Evolutionary conservation across 2,113 vertebrate genomes (phyloP).

Genomic region (Pedetes capensis): DNA sequence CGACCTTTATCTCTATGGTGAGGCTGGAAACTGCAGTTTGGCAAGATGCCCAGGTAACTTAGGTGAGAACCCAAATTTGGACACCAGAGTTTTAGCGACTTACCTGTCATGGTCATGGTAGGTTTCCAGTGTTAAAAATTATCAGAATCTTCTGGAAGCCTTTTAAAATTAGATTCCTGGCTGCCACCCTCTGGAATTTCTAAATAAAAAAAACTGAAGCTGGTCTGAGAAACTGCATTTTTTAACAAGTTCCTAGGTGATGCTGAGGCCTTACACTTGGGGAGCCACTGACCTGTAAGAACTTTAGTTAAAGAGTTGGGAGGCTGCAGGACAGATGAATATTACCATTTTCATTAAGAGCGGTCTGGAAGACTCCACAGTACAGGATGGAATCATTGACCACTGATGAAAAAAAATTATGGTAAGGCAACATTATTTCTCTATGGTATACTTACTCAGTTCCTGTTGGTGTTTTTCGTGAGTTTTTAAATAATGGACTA

Average conservation of each 20-base stretch:
- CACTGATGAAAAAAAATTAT: not conserved
- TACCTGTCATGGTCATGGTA: not conserved
- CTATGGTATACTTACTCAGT: not conserved
- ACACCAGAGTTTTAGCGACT: not conserved
- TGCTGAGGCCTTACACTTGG: not conserved
- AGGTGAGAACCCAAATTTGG: not conserved
- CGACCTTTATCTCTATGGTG: not conserved
- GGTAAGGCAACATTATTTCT: not conserved
- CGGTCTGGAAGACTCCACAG: not conserved
- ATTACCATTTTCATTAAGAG: not conserved
- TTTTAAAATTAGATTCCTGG: not conserved
- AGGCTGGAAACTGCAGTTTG: not conserved
- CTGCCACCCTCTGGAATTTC: not conserved
- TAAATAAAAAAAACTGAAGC: not conserved
- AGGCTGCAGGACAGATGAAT: not conserved
- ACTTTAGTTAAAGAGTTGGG: not conserved
- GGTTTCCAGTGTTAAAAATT: not conserved
- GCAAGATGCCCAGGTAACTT: not conserved
- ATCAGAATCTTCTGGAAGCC: not conserved
- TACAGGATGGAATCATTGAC: not conserved
- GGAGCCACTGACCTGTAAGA: not conserved
- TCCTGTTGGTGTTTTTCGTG: not conserved
- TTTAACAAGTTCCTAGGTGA: not conserved
- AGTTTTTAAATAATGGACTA: slow-evolving; percentile 4
- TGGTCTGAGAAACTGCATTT: not conserved